A percentile compares a stretch with the other conserved stretches of the same genome.
Conservation (phyloP, 1,140 invertebrate species). For the Arctopsyche grandis region DNA sequence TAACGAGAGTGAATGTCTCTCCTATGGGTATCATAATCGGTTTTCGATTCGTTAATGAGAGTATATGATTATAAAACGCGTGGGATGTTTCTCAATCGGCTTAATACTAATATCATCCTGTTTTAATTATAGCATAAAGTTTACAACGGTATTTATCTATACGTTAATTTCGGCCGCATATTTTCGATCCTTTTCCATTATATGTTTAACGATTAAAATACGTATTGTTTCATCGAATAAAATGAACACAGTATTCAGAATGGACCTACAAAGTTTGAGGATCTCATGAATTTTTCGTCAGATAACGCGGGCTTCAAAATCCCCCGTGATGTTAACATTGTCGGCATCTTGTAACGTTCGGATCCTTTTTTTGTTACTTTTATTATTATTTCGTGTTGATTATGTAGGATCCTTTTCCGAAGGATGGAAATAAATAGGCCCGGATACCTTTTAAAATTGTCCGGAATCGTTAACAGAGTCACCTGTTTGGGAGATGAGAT, state of each 20-base stretch:
- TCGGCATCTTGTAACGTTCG: conserved; percentile 39
- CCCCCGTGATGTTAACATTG: conserved; percentile 40
- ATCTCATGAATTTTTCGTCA: not conserved
- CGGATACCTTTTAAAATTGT: conserved; percentile 37
- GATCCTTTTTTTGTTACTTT: conserved; percentile 14
- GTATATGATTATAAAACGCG: conserved; percentile 25
- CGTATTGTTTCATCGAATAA: not conserved
- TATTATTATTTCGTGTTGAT: conserved; percentile 8
- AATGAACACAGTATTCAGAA: not conserved
- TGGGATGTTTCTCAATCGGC: conserved; percentile 12
- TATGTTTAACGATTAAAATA: not conserved
- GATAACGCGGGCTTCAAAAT: conserved; percentile 34
- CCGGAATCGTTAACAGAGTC: conserved; percentile 30
- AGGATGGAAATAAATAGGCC: conserved; percentile 37
- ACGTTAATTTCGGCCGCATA: not conserved
- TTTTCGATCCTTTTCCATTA: not conserved
- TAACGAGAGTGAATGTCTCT: conserved; percentile 28
- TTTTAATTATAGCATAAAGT: not conserved
- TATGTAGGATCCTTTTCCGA: conserved; percentile 21
- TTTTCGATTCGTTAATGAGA: conserved; percentile 29
- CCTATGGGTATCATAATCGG: conserved; percentile 28
- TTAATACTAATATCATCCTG: no score
- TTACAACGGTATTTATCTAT: not conserved
- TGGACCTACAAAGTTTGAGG: not conserved
- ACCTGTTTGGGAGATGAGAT: conserved; percentile 36